Evolutionary conservation across 2,797 vertebrate species (phyloP), one percentile per base, ranked within the genome.

Genomic region (Emydoidea blandingii): DNA sequence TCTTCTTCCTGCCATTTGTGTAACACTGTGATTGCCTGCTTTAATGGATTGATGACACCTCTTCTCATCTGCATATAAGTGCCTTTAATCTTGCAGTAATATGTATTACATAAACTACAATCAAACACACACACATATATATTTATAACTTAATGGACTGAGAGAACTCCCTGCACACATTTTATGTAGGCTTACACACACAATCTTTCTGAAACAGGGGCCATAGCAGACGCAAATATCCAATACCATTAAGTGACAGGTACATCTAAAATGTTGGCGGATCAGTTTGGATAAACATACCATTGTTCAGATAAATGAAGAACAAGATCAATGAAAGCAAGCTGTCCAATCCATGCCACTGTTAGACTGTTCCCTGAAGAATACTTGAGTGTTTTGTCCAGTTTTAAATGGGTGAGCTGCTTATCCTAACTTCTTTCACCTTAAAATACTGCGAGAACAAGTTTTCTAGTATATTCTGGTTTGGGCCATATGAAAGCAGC

Each of bases 1-100:
- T 93, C 59, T 88, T 95, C 56, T 94, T 95, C 83, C 44, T 93
- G 79, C 6, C 19, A 47, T 81, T 93, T 79, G 21, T 81, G 37
- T 16, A 86, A 83, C 68, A 89, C 54, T 54, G 54, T 79, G 44
- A 79, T 8, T 83, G 18, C 3, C 57, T 82, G 83, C 52, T 7
- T 91, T 79, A 83, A 81, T 76, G 54, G 54, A 89, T 90, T 96
- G 81, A 93, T 88, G 83, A n/a, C 34, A 56, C 4, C 10, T 76
- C 41, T 74, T 79, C 41, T 91, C 49, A 53, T 57, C 34, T 81
- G 14, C 53, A 52, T 84, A 83, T 52, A 94, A 94, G 80, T 37
- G 5, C 8, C 10, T 91, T 68, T 89, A 82, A 91, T 92, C 88
- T 86, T 92, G 3, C 47, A 74, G 50, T 59, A 83, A 74, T 74